Percentiles rank a stretch among this genome's conserved stretches.
Evolutionary conservation across 2,888 invertebrate species (phyloP).

Genomic region (Caenorhabditis angaria): DNA sequence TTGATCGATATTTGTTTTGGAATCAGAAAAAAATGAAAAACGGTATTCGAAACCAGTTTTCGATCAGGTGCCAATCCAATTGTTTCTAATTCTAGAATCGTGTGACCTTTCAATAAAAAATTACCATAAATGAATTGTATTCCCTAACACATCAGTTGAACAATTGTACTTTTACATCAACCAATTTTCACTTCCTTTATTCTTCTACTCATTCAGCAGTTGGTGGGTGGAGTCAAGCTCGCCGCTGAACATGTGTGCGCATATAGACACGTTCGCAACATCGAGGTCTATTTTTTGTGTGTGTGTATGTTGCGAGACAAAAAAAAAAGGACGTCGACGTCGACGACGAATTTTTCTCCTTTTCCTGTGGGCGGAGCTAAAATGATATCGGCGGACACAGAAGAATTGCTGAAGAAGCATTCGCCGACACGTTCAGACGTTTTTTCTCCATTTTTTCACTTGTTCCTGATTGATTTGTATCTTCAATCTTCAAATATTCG

Average conservation of each 20-base stretch:
- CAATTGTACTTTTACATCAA: background rate
- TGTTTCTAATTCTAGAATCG: too few species aligned
- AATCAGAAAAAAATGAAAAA: background rate
- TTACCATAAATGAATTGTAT: background rate
- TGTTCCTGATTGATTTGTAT: background rate
- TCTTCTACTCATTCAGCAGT: background rate
- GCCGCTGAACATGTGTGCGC: background rate
- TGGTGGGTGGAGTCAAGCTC: background rate
- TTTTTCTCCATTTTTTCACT: background rate
- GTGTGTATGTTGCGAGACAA: constrained; percentile 1
- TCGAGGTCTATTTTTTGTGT: too few species aligned
- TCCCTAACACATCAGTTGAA: too few species aligned
- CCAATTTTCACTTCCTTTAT: background rate
- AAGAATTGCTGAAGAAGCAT: background rate
- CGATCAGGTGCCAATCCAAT: background rate
- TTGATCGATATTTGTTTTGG: background rate
- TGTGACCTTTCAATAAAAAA: too few species aligned
- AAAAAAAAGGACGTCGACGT: background rate
- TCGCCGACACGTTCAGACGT: background rate
- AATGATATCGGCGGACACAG: constrained; percentile 2
- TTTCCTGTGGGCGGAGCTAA: background rate
- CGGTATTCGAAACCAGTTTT: background rate
- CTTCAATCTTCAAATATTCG: background rate
- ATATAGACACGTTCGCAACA: constrained; percentile 2
- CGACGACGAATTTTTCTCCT: too few species aligned